phyloP scores from a whole-genome alignment of 2,797 vertebrate species.

The Lacerta agilis region DNA sequence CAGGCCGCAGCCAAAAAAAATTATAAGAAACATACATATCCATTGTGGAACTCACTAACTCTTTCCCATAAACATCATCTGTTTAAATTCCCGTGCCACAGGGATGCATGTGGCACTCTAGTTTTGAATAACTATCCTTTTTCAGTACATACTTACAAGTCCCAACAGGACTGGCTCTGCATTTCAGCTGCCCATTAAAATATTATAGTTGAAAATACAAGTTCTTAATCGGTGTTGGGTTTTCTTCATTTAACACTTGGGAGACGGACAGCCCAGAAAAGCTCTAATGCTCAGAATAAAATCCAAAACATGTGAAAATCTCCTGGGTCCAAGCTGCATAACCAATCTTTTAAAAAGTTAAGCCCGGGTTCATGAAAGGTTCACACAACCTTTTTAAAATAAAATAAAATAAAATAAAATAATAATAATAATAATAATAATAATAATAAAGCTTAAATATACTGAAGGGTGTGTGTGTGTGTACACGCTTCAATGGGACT shows the following conservation, averaged over 20 bases:
- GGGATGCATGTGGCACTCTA: constrained; percentile 11
- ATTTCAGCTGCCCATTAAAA: not conserved
- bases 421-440: fast-evolving
- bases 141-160: not conserved
- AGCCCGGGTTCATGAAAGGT: constrained; percentile 21
- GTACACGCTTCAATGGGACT: not conserved
- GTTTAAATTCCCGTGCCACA: constrained; percentile 10
- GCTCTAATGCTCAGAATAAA: constrained; percentile 3
- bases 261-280: not conserved
- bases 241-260: constrained; percentile 18
- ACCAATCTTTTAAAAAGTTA: not conserved
- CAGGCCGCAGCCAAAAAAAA: not conserved
- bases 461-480: not conserved
- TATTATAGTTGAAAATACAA: constrained; percentile 3
- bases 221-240: constrained; percentile 1
- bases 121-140: not conserved
- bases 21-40: not conserved
- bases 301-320: constrained; percentile 7
- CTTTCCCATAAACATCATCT: not conserved
- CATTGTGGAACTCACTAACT: not conserved
- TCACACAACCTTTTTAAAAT: not conserved
- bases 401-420: too few relatives aligned
- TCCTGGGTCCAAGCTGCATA: not conserved
- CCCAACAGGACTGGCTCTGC: not conserved
- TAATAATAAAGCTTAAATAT: not conserved